Base-by-base conservation (phyloP, 1,140 invertebrate genomes). In the Micrasema minimum region DNA sequence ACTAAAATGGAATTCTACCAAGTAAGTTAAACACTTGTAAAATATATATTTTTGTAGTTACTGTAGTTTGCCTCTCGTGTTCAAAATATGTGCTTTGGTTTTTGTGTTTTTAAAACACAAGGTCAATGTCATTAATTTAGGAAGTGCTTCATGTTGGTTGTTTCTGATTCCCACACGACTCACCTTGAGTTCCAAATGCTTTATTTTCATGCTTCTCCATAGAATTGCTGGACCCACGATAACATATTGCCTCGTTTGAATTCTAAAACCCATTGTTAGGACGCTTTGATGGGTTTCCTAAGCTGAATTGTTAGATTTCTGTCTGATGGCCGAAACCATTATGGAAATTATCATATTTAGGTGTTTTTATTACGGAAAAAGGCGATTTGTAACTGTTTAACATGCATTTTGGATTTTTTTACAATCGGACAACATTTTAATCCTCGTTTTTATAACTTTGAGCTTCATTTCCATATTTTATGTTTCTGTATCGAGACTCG, bases 91-190 rank as follows among this genome's bases (percentile, higher is more conserved):
- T 22, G 26, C 26, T 51, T 22, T 22, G 22, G 18, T 26, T 16
- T 57, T 57, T 23, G 53, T 37, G 53, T 35, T 57, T 64, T 22
- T 16, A 22, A 26, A 48, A 12, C 41, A 2, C 38, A 64, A 64
- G 59, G 59, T 43, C 59, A 48, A 2, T 45, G 59, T 35, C 59
- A 64, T 64, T 64, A 64, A 64, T 64, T 64, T 64, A 12, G 53
- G 53, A 57, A 57, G 53, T 57, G 53, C 26, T 18, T 57, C 35
- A 57, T 57, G 59, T 22, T 2, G 18, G 11, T 50, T 61, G 20
- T 48, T 48, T 43, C 16, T 37, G 59, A 64, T 64, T 64, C 59
- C 59, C 59, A 64, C 59, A 64, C 26, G 38, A 14, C 6, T 64
- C 59, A 64, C 59, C 59, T 64, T 64, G 16, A 64, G 23, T 23